Evolutionary conservation across 1,140 invertebrate species (phyloP).

Genomic region (Drosophila kikkawai): DNA sequence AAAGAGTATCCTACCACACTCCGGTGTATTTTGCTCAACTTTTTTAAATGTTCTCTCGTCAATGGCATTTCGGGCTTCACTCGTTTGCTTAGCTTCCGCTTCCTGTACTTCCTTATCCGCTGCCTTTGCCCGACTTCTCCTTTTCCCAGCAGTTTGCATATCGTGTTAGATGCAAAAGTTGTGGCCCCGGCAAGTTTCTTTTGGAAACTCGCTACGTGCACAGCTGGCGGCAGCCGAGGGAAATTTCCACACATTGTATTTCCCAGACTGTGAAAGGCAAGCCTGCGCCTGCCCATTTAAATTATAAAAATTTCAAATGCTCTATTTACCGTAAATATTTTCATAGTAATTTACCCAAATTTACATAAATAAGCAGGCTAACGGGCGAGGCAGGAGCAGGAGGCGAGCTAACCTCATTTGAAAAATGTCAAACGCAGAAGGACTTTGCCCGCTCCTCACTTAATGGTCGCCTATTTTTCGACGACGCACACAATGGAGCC

Average conservation of each 20-base stretch:
- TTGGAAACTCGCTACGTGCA: slow-evolving; percentile 49
- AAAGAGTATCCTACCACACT: not conserved
- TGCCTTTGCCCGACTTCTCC: not conserved
- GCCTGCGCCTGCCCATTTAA: slow-evolving; percentile 56
- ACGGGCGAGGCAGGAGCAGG: not conserved
- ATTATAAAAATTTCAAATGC: slow-evolving; percentile 76
- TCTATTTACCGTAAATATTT: slow-evolving; percentile 82
- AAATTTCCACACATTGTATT: slow-evolving; percentile 45
- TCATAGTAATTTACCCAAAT: slow-evolving; percentile 79
- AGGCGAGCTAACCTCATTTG: slow-evolving; percentile 69
- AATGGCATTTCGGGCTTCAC: slow-evolving; percentile 54
- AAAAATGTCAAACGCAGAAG: slow-evolving; percentile 78
- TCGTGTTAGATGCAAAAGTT: slow-evolving; percentile 67
- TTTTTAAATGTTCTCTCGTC: slow-evolving; percentile 50
- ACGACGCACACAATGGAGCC: slow-evolving; percentile 46
- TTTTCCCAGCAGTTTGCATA: slow-evolving; percentile 44
- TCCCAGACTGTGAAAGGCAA: slow-evolving; percentile 29
- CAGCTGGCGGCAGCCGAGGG: slow-evolving; percentile 50
- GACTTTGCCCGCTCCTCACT: slow-evolving; percentile 30
- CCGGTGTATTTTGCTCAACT: slow-evolving; percentile 24
- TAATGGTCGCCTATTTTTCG: slow-evolving; percentile 61
- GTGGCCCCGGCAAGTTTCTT: slow-evolving; percentile 55
- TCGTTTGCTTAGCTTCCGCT: slow-evolving; percentile 65
- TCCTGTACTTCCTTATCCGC: slow-evolving; percentile 39
- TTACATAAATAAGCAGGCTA: slow-evolving; percentile 73